Evolutionary conservation across 2,888 invertebrate genomes (phyloP), one percentile per base, ranked within the genome.

Genomic region (Nomada fucata): DNA sequence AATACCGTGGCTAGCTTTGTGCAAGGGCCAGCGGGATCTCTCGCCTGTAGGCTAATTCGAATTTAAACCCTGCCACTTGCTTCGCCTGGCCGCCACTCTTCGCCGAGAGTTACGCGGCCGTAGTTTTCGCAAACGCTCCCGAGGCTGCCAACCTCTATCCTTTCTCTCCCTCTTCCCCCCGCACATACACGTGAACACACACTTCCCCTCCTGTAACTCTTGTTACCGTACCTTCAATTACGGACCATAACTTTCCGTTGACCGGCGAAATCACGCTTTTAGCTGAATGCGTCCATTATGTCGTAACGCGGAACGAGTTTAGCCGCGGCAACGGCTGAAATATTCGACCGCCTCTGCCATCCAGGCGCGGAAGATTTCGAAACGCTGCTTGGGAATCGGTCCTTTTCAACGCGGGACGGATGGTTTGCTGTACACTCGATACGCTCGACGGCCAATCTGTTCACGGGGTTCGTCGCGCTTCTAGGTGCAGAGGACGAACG

Each of bases 1-100:
- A 90, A 91, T 91, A 91, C 90, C 87, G 86, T 74, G 82, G 82
- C 81, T 87, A 87, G 89, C 91, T 90, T 90, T 91, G 90, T 91
- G 85, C 91, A 77, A 68, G 82, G 81, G 79, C 83, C 68, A 76
- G 67, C 79, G 74, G 78, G 79, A 81, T 86, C 81, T 83, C 75
- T 69, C 76, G 83, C 84, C 84, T 76, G 85, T 73, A 84, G 76
- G 85, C 87, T 91, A 91, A 91, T 89, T 88, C 88, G 83, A 90
- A 90, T 91, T 91, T 91, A 91, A 91, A 91, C 88, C 86, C 76
- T 65, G 69, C 74, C 70, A 60, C 80, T 84, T 76, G 85, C 70
- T 61, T 73, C 65, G 63, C 20, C 44, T 7, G 55, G 50, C 18
- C 83, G 70, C 77, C 84, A 79, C 86, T 86, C 82, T 84, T 86